Conservation (phyloP, 1,140 invertebrate species). For the Gonatopus flavifemur region DNA sequence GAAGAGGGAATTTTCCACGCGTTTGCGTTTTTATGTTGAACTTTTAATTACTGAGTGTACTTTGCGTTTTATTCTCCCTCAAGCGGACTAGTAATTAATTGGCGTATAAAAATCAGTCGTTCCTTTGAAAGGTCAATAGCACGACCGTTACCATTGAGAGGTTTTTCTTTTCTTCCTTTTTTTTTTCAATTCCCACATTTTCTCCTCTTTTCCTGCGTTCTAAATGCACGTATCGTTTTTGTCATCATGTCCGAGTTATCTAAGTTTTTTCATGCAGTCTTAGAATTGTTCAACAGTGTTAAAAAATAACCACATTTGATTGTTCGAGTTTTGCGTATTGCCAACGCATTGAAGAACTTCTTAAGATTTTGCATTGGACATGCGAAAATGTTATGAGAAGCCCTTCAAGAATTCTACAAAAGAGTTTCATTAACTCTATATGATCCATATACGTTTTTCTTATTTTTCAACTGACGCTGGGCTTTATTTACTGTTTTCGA, state of each 20-base stretch:
- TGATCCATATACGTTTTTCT: too few relatives aligned
- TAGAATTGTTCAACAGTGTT: too few relatives aligned
- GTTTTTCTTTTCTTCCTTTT: constrained; percentile 2
- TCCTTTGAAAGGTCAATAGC: constrained; percentile 37
- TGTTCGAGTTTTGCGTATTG: too few relatives aligned
- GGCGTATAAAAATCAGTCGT: constrained; percentile 39
- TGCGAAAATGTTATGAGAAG: too few relatives aligned
- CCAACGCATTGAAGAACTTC: too few relatives aligned
- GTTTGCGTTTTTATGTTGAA: constrained; percentile 11
- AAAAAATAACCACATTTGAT: too few relatives aligned
- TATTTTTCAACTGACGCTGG: too few relatives aligned
- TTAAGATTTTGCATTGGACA: too few relatives aligned
- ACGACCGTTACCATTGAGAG: constrained; percentile 13
- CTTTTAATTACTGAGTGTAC: constrained; percentile 23
- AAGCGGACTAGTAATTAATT: constrained; percentile 31
- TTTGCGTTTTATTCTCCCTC: constrained; percentile 24
- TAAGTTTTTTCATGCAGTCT: background rate
- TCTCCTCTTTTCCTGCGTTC: background rate
- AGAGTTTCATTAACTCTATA: too few relatives aligned
- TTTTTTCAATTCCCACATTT: too few relatives aligned
- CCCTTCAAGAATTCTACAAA: too few relatives aligned
- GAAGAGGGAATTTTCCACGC: constrained; percentile 20
- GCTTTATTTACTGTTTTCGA: too few relatives aligned
- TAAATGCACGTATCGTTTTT: background rate
- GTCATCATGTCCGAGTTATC: background rate